Evolutionary conservation across 2,113 vertebrate genomes (phyloP), one percentile per base, ranked within the genome.

Genomic region (Anoplopoma fimbria): DNA sequence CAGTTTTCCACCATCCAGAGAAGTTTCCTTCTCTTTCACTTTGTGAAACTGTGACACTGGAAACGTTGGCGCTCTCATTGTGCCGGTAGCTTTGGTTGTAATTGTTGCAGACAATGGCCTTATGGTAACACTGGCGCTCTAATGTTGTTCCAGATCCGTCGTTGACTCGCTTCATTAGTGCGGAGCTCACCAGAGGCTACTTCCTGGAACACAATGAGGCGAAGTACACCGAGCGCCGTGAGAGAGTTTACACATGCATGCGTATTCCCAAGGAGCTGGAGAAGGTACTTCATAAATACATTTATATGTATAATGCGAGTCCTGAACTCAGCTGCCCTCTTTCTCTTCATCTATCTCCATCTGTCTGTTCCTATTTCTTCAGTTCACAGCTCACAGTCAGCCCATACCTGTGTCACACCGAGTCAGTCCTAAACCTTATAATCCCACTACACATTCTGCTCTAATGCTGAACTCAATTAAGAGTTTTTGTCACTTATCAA

Each of bases 121-220:
- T 62, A 65, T 84, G 67, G 6, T 84, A 25, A 83, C 75, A 78
- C 49, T 64, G 90, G 74, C 85, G 69, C 36, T 83, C 93, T 86
- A 90, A 85, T 93, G 82, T 93, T 82, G 62, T 91, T 91, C 38
- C 93, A 99, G 98, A 98, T 85, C 95, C 97, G 53, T 99, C 98
- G 4, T 85, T 99, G 86, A 87, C 97, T 67, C 96, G 96, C 75
- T 99, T 99, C 95, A 96, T 99, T 93, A 95, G 95, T 81, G 94
- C 97, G 29, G 98, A 99, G 88, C 95, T 99, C 86, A 99, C 98
- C 61, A 95, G 98, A 92, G 97, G 98, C 34, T 99, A 99, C 95
- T 98, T 99, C 94, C 97, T 99, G 89, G 98, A 99, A 87, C 97
- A 99, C 94, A 98, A 99, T 89, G 98, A 99, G 91, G 98, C 98